phyloP scores from a whole-genome alignment of 2,888 invertebrate species.

The Celastrina argiolus region DNA sequence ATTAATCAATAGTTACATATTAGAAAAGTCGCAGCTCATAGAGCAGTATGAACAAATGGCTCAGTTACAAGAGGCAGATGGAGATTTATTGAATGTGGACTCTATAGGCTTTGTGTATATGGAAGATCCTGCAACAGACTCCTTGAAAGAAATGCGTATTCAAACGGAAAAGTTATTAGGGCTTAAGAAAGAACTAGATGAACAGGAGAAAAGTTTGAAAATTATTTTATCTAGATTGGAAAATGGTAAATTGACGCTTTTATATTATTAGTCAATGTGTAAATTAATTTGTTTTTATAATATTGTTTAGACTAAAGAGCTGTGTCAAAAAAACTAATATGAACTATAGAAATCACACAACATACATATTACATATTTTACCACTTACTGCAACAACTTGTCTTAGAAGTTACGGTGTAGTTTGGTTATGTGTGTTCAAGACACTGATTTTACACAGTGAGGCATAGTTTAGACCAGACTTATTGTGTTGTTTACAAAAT shows the following conservation, averaged over 20 bases:
- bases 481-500: too few relatives aligned
- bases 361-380: too few relatives aligned
- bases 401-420: too few relatives aligned
- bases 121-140: conserved; percentile 79
- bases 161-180: conserved; percentile 80
- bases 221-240: conserved; percentile 60
- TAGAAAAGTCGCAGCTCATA: conserved; percentile 83
- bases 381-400: too few relatives aligned
- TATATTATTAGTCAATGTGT: not conserved
- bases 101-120: conserved; percentile 80
- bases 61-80: conserved; percentile 75
- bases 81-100: conserved; percentile 75
- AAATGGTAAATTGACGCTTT: conserved; percentile 35
- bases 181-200: conserved; percentile 79
- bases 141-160: conserved; percentile 80
- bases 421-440: too few relatives aligned
- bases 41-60: conserved; percentile 83
- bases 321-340: too few relatives aligned
- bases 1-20: conserved; percentile 82
- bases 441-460: too few relatives aligned
- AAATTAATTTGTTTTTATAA: too few relatives aligned
- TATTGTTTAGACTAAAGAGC: too few relatives aligned
- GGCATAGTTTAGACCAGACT: too few relatives aligned
- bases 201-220: conserved; percentile 81
- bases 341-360: too few relatives aligned